These are phyloP conservation scores for Platysteira castanea DNA, from an alignment of 2,113 vertebrate species.

Conservation along the genomic window DNA sequence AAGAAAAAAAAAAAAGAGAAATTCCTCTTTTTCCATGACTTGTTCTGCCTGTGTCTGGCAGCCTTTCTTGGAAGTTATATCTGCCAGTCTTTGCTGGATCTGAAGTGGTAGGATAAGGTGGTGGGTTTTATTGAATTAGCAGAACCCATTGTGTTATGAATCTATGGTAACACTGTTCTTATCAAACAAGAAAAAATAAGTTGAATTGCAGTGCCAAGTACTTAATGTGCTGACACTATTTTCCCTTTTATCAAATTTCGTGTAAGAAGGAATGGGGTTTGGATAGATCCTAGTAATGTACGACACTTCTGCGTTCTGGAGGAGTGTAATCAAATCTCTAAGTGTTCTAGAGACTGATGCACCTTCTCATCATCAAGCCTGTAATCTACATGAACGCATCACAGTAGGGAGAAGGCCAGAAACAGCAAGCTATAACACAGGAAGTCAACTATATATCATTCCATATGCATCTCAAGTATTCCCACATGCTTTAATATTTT, in stretches of 20 bases:
- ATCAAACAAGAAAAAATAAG: not conserved
- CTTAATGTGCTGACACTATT: not conserved
- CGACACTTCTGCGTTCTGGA: not conserved
- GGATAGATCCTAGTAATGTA: not conserved
- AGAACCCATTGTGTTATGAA: not conserved
- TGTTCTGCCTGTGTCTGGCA: not conserved
- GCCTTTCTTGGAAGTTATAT: not conserved
- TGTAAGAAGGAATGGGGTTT: not conserved
- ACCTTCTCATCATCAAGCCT: not conserved
- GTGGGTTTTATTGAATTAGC: not conserved
- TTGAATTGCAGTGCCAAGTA: not conserved
- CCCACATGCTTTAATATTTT: not conserved
- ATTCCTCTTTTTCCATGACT: not conserved
- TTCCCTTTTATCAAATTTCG: not conserved
- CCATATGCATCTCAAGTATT: not conserved
- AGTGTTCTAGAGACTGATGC: not conserved
- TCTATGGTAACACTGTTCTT: not conserved
- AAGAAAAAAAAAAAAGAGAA: not conserved
- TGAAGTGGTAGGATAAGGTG: not conserved
- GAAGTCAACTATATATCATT: fast-evolving
- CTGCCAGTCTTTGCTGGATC: not conserved
- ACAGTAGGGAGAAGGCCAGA: not conserved
- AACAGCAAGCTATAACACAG: not conserved
- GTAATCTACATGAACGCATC: not conserved
- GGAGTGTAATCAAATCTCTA: not conserved